Evolutionary conservation across 2,888 invertebrate species (phyloP).

Genomic region (Ypsolopha scabrella): DNA sequence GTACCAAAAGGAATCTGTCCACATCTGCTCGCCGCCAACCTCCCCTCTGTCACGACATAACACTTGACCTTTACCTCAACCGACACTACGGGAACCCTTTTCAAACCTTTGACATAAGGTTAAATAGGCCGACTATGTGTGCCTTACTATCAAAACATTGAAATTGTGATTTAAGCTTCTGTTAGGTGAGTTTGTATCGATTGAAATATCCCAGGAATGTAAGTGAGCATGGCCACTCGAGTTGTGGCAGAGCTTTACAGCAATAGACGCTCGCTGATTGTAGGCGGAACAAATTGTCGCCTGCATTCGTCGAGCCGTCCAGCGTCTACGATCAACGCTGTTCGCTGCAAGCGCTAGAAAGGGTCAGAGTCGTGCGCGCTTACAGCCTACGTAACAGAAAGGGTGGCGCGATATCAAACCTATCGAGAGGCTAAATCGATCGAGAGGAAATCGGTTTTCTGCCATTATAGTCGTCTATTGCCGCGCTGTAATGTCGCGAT

Average conservation of each 20-base stretch:
- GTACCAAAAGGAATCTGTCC: too few relatives aligned
- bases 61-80: too few relatives aligned
- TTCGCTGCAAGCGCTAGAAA: constrained; percentile 8
- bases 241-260: neutral
- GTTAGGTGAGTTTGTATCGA: neutral
- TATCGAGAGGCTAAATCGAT: too few relatives aligned
- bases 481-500: neutral
- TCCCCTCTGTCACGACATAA: too few relatives aligned
- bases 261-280: constrained; percentile 5
- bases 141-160: too few relatives aligned
- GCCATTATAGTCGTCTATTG: neutral
- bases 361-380: neutral
- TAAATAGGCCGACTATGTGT: too few relatives aligned
- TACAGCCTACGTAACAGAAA: neutral
- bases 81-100: too few relatives aligned
- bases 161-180: too few relatives aligned
- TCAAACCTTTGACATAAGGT: too few relatives aligned
- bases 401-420: too few relatives aligned
- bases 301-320: neutral
- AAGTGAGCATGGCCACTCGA: neutral
- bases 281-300: constrained; percentile 23
- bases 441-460: neutral
- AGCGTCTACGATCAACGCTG: constrained; percentile 13
- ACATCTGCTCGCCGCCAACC: too few relatives aligned
- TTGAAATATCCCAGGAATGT: neutral